phyloP scores from a whole-genome alignment of 2,113 vertebrate species.

The Melierax canorus region DNA sequence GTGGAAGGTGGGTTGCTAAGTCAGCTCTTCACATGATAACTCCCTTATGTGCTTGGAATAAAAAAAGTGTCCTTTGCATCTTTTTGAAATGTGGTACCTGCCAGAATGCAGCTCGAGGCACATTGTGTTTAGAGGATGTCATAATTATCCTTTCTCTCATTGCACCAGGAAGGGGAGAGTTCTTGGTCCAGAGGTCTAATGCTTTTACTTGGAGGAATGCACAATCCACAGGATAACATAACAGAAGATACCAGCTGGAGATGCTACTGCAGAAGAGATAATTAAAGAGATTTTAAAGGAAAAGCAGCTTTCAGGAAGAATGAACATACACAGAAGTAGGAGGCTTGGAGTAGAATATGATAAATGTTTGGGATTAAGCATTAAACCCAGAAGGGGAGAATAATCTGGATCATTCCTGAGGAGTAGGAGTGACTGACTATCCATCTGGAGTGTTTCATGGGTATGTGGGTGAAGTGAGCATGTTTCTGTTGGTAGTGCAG shows the following conservation, averaged over 20 bases:
- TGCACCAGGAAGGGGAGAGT: background rate
- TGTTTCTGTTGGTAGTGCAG: background rate
- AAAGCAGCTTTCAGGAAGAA: background rate
- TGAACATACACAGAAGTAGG: background rate
- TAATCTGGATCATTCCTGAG: background rate
- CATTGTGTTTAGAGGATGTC: background rate
- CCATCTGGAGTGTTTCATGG: background rate
- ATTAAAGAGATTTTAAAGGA: background rate
- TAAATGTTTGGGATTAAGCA: constrained; percentile 46
- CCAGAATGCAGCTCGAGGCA: background rate
- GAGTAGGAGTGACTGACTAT: background rate
- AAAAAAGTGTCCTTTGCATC: background rate
- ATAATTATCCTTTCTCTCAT: background rate
- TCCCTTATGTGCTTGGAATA: fast-evolving
- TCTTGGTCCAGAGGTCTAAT: background rate
- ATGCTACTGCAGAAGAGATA: background rate
- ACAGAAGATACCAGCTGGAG: background rate
- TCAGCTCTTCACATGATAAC: fast-evolving
- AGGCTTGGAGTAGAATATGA: background rate
- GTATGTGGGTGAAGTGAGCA: background rate
- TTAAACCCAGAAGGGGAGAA: background rate
- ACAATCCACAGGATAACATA: background rate
- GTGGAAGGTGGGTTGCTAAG: too few species aligned
- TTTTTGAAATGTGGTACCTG: background rate
- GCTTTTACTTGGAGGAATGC: background rate